Evolutionary conservation across 2,797 vertebrate species (phyloP), one percentile per base, ranked within the genome.

Genomic region (Sebastes diaconus): DNA sequence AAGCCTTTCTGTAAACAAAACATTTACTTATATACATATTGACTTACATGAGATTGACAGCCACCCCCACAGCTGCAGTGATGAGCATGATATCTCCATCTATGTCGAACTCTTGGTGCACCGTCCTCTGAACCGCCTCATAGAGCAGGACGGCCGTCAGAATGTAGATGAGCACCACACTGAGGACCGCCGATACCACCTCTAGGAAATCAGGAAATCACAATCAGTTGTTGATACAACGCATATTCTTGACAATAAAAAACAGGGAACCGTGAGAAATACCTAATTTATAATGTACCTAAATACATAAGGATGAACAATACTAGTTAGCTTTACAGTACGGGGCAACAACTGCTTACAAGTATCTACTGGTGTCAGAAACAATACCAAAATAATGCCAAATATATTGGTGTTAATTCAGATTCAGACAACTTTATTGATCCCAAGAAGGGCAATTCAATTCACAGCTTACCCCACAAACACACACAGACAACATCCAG

Each of bases 81-180:
- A 99, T 99, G 81, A 99, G 97, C 98, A 99, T 99, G 83, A 98
- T 95, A 25, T 99, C 97, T n/a, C 98, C 98, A 12, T 99, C 95
- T 80, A 99, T 99, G 85, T 94, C 94, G 83, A 99, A 99, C 90
- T 99, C 97, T 90, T 97, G 98, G 79, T 96, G 95, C 60, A 99
- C 83, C 1, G 98, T 99, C 89, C 98, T 97, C 94, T 99, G 97
- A 80, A 99, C 94, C 3, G 98, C 98, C 94, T 99, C 98, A 59
- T 97, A 98, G 34, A 99, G 90, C 78, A 99, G 94, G 75, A 97
- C 91, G 9, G 94, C 97, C 73, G 98, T 98, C 75, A 99, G 96
- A 65, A 98, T 94, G 87, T 99, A 99, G 79, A 99, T 97, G 92
- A 99, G 96, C 79, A 97, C 59, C 46, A 99, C 98, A 86, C 98